phyloP scores from a whole-genome alignment of 2,113 vertebrate genomes.

The Pipra filicauda region DNA sequence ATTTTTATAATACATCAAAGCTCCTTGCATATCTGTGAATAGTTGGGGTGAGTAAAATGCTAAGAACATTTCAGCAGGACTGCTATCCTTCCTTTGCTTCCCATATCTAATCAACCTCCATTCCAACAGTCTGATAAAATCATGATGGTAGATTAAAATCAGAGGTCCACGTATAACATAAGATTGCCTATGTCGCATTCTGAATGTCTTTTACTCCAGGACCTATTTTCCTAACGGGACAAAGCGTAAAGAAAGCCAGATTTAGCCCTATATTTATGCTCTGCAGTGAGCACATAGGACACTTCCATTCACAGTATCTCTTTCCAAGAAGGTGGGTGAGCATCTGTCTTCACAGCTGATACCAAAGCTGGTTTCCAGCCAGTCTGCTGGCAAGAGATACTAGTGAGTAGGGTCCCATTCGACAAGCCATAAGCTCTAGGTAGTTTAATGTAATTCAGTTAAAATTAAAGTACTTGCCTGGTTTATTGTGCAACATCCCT shows the following conservation, averaged over 20 bases:
- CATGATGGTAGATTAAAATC: neutral
- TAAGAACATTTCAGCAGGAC: neutral
- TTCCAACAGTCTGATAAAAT: neutral
- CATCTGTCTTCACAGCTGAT: constrained; percentile 9
- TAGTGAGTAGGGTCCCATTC: neutral
- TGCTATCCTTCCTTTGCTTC: neutral
- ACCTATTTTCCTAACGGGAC: neutral
- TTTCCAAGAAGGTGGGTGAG: neutral
- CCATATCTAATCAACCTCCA: neutral
- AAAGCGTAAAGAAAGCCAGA: neutral
- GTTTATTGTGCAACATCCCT: neutral
- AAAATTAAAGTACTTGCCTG: constrained; percentile 9
- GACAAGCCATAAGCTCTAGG: neutral
- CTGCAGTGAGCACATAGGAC: neutral
- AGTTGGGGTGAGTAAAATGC: constrained; percentile 1
- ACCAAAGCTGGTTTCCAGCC: neutral
- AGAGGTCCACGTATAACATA: neutral
- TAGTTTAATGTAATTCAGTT: neutral
- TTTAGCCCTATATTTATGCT: neutral
- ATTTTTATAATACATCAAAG: constrained; percentile 40
- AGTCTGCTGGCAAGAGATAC: neutral
- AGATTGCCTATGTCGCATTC: neutral
- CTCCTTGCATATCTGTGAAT: neutral
- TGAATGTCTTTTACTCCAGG: neutral
- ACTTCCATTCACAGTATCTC: neutral